A percentile compares a stretch with the other conserved stretches of the same genome.
These are phyloP conservation scores for Hippasteria phrygiana DNA, from an alignment of 53 echinoderm and acorn worm species.

Conservation along the genomic window DNA sequence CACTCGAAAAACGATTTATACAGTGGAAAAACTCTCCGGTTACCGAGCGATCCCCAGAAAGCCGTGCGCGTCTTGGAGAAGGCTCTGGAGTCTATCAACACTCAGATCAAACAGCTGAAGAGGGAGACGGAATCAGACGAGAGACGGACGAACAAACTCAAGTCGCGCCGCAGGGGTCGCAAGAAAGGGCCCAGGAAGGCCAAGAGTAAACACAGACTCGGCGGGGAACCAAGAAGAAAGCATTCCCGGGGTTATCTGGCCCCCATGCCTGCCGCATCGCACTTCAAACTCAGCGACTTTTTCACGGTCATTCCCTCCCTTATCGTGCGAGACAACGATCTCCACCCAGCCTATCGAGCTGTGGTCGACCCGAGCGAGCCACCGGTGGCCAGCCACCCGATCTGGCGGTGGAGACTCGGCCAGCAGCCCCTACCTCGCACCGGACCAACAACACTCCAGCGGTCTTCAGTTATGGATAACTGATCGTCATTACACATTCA, in stretches of 20 bases:
- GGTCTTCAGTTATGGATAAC: too few relatives aligned
- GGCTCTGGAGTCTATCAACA: slow-evolving; percentile 53
- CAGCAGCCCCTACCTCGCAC: slow-evolving; percentile 74
- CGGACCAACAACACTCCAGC: neutral
- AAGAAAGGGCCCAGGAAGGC: neutral
- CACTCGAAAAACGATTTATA: neutral
- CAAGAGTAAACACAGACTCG: slow-evolving; percentile 19
- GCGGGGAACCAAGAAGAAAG: neutral
- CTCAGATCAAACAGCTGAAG: slow-evolving; percentile 52
- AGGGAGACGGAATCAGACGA: slow-evolving; percentile 8
- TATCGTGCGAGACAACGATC: slow-evolving; percentile 77
- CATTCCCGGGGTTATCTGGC: neutral
- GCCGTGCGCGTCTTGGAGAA: slow-evolving; percentile 44
- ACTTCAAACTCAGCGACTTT: slow-evolving; percentile 68
- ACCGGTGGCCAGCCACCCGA: slow-evolving; percentile 79
- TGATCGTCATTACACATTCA: too few relatives aligned
- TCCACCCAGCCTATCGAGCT: slow-evolving; percentile 82
- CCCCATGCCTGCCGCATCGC: neutral
- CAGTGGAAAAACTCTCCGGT: slow-evolving; percentile 24
- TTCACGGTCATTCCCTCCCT: slow-evolving; percentile 79
- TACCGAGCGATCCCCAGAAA: slow-evolving; percentile 54
- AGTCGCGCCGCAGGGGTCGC: slow-evolving; percentile 3
- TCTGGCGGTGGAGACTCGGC: slow-evolving; percentile 91
- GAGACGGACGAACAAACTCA: slow-evolving; percentile 19
- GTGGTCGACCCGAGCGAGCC: slow-evolving; percentile 42